Conservation (phyloP, 2,113 vertebrate species). For the Paramisgurnus dabryanus region DNA sequence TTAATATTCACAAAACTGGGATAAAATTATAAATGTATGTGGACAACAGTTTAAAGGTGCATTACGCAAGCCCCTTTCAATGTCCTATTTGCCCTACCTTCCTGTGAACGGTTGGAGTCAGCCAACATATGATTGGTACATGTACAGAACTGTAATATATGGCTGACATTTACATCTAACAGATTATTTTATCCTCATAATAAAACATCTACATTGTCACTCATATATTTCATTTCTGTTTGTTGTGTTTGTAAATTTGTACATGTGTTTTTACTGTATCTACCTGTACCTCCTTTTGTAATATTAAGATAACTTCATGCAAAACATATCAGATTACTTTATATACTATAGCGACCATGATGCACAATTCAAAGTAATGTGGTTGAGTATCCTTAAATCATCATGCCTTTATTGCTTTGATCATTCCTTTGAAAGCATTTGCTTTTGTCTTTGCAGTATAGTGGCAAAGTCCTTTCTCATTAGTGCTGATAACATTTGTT, state of each 20-base stretch:
- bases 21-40: no score
- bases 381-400: neutral
- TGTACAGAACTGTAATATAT: slow-evolving; percentile 21
- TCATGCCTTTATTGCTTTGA: neutral
- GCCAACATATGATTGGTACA: slow-evolving; percentile 34
- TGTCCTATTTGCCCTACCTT: no score
- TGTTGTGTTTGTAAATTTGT: neutral
- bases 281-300: neutral
- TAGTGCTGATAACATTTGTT: slow-evolving; percentile 18
- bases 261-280: slow-evolving; percentile 19
- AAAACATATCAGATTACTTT: slow-evolving; percentile 20
- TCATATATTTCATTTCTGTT: slow-evolving; percentile 30
- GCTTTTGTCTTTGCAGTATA: neutral
- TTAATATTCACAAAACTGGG: no score
- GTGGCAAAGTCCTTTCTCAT: neutral
- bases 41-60: no score
- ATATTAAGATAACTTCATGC: neutral
- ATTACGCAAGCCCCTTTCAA: no score
- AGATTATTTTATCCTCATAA: slow-evolving; percentile 13
- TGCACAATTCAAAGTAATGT: neutral
- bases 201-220: slow-evolving; percentile 36
- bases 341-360: neutral
- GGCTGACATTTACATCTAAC: slow-evolving; percentile 15
- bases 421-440: slow-evolving; percentile 16
- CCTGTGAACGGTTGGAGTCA: no score